Conservation (phyloP, 2,113 vertebrate species). For the Zosterops borbonicus region DNA sequence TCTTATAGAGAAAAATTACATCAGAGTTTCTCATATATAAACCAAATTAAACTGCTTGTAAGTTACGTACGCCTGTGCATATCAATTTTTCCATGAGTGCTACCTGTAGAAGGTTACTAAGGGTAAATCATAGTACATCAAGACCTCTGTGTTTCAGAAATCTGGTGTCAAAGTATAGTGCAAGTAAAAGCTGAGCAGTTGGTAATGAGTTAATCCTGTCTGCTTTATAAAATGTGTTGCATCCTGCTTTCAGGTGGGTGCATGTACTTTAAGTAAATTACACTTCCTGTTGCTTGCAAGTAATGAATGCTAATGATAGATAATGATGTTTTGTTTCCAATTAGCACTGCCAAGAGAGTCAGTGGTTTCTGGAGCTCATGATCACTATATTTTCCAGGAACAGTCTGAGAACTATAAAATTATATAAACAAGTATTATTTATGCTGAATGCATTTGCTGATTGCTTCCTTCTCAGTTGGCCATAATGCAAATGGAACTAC, state of each 20-base stretch:
- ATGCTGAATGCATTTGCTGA: constrained; percentile 29
- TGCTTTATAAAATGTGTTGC: background rate
- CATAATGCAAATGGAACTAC: background rate
- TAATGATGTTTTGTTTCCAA: constrained; percentile 57
- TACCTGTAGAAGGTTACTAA: background rate
- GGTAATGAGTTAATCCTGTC: constrained; percentile 9
- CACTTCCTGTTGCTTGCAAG: background rate
- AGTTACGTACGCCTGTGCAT: background rate
- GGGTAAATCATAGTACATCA: background rate
- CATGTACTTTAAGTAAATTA: constrained; percentile 50
- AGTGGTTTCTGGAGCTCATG: constrained; percentile 25
- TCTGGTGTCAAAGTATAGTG: background rate
- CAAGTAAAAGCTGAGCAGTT: background rate
- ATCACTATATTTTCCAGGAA: constrained; percentile 34
- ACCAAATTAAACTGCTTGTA: background rate
- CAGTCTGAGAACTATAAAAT: constrained; percentile 37
- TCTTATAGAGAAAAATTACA: background rate
- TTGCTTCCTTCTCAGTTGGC: background rate
- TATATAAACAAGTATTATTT: constrained; percentile 31
- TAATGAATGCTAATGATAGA: constrained; percentile 63
- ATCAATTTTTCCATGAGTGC: background rate
- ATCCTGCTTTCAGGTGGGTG: constrained; percentile 39
- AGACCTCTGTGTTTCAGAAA: background rate
- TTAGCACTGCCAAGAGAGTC: constrained; percentile 31
- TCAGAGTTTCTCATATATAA: background rate